Percentiles rank a stretch among this genome's conserved stretches.
Conservation (phyloP, 2,797 vertebrate species). For the Gymnodraco acuticeps region DNA sequence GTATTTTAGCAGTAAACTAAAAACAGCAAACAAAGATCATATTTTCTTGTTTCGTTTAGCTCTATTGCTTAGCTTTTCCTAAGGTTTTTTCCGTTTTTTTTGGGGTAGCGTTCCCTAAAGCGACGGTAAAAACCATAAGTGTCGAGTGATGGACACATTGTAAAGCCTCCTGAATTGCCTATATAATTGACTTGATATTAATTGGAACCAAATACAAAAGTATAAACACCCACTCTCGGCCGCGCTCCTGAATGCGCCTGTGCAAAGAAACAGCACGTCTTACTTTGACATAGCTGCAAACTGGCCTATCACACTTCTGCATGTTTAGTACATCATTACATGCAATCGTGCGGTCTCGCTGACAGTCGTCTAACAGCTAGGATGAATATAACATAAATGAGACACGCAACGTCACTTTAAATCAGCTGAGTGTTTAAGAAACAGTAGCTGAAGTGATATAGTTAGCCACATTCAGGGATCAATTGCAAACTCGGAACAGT, state of each 20-base stretch:
- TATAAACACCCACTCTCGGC: background rate
- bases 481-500: constrained; percentile 22
- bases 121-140: background rate
- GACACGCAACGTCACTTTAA: background rate
- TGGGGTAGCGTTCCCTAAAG: no score
- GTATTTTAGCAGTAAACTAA: background rate
- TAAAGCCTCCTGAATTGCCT: no score
- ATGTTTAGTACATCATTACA: background rate
- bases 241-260: constrained; percentile 24
- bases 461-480: constrained; percentile 4
- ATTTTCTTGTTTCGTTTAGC: no score
- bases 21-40: background rate
- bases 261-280: constrained; percentile 25
- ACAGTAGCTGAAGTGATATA: background rate
- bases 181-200: no score
- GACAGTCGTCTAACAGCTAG: background rate
- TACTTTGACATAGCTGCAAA: constrained; percentile 26
- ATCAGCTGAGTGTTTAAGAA: constrained; percentile 7
- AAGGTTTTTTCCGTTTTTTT: no score
- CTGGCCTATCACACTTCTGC: constrained; percentile 6
- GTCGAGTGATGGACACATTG: no score
- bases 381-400: background rate
- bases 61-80: no score
- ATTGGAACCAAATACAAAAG: no score
- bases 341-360: background rate